Conservation (phyloP, 2,113 vertebrate species). For the Neoarius graeffei region DNA sequence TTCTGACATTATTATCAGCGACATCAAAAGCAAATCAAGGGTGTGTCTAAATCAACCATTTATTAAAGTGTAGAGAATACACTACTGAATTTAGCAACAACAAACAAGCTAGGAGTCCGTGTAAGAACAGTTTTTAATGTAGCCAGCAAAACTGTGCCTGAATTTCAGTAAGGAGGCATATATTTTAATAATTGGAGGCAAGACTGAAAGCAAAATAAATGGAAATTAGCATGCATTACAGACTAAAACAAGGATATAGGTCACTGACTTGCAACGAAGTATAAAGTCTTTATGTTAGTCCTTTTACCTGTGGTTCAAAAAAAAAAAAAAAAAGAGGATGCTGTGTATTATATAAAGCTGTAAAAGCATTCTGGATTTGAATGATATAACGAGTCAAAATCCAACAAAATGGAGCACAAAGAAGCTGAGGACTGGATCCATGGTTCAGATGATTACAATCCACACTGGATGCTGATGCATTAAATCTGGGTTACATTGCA, state of each 20-base stretch:
- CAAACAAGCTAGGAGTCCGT: not conserved
- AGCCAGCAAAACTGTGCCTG: not conserved
- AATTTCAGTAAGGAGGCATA: not conserved
- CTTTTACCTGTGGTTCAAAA: not conserved
- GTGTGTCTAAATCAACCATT: not conserved
- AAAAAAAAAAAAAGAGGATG: not conserved
- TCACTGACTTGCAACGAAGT: not conserved
- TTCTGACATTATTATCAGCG: not conserved
- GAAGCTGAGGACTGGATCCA: not conserved
- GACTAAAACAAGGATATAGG: not conserved
- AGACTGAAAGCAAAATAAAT: not conserved
- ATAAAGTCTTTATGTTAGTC: not conserved
- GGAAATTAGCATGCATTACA: not conserved
- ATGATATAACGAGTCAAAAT: not conserved
- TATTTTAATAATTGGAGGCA: not conserved
- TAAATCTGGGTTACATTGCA: not conserved
- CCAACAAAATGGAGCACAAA: conserved; percentile 11
- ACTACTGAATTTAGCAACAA: not conserved
- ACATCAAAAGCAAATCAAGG: not conserved
- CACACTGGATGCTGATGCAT: not conserved
- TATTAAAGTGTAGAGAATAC: not conserved
- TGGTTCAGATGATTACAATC: not conserved
- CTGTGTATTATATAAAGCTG: not conserved
- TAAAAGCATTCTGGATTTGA: not conserved
- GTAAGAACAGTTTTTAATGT: not conserved